Percentiles rank a stretch among this genome's conserved stretches.
Evolutionary conservation across 1,140 invertebrate genomes (phyloP).

Genomic region (Oryctes rhinoceros): DNA sequence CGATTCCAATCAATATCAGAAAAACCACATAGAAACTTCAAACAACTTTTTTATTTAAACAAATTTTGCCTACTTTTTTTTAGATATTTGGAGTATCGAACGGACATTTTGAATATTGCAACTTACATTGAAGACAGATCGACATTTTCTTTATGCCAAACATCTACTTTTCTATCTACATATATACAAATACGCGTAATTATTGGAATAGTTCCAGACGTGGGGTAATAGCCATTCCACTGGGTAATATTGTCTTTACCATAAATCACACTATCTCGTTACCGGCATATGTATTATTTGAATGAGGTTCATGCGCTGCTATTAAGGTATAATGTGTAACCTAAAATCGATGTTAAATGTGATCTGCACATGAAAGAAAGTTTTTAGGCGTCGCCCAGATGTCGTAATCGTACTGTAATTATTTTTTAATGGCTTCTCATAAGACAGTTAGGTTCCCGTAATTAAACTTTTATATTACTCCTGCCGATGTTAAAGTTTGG

Average conservation of each 20-base stretch:
- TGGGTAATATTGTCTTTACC: background rate
- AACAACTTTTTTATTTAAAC: too few species aligned
- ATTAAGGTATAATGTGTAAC: background rate
- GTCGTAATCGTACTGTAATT: constrained; percentile 9
- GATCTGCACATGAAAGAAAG: background rate
- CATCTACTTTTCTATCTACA: background rate
- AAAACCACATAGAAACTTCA: too few species aligned
- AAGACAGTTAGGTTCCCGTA: background rate
- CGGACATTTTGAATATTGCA: too few species aligned
- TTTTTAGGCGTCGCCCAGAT: background rate
- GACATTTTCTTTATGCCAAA: too few species aligned
- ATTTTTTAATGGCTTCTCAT: background rate
- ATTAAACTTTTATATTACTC: background rate
- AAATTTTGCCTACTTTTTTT: too few species aligned
- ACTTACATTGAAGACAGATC: too few species aligned
- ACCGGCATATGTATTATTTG: constrained; percentile 1
- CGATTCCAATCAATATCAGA: too few species aligned
- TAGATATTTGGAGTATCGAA: too few species aligned
- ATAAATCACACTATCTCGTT: constrained; percentile 5
- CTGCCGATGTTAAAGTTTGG: background rate
- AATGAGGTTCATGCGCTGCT: background rate
- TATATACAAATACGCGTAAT: background rate
- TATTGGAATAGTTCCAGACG: background rate
- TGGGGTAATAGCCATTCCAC: background rate
- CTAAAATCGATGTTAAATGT: background rate